These are phyloP conservation scores for Automeris io DNA, from an alignment of 2,888 invertebrate genomes.

Conservation along the genomic window DNA sequence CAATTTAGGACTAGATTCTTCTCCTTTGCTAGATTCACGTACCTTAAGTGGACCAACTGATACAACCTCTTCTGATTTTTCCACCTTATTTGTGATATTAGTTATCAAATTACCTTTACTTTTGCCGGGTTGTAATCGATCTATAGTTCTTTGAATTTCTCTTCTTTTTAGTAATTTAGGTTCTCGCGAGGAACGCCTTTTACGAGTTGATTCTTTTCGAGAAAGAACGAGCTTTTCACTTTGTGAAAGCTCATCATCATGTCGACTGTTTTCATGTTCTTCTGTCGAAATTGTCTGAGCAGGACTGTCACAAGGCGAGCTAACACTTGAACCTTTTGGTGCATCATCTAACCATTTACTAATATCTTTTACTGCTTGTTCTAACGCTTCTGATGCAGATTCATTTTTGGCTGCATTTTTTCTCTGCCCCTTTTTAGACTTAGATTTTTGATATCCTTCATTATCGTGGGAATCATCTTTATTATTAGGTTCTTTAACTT, in stretches of 20 bases:
- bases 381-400: constrained; percentile 72
- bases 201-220: constrained; percentile 67
- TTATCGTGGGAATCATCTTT: constrained; percentile 30
- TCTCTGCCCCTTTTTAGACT: constrained; percentile 50
- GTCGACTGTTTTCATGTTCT: constrained; percentile 71
- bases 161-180: constrained; percentile 71
- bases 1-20: constrained; percentile 86
- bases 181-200: constrained; percentile 62
- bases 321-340: constrained; percentile 84
- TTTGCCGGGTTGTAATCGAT: constrained; percentile 90
- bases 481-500: constrained; percentile 19
- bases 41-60: constrained; percentile 74
- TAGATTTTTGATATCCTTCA: constrained; percentile 36
- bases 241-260: constrained; percentile 58
- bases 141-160: constrained; percentile 89
- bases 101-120: constrained; percentile 90
- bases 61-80: constrained; percentile 77
- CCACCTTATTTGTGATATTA: constrained; percentile 77
- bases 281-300: constrained; percentile 80
- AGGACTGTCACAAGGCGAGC: constrained; percentile 88
- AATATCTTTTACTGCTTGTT: constrained; percentile 88
- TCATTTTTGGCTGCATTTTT: constrained; percentile 73
- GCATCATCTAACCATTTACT: constrained; percentile 93
- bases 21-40: constrained; percentile 78
- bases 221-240: constrained; percentile 46